Evolutionary conservation across 2,797 vertebrate genomes (phyloP), one percentile per base, ranked within the genome.

Genomic region (Cygnus olor): DNA sequence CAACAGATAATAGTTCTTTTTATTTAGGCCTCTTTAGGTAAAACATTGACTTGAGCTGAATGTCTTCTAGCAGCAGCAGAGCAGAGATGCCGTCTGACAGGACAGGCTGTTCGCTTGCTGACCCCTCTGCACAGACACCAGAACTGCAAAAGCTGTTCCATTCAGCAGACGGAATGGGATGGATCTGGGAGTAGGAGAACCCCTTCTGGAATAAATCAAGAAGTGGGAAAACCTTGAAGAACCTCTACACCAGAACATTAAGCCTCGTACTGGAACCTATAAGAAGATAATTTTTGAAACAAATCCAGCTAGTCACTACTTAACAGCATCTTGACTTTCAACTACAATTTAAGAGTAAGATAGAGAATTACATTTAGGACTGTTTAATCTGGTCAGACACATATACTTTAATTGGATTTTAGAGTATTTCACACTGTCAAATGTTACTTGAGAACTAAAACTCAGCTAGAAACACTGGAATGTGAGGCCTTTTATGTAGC

Each of bases 61-160:
- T 3, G 3, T 21, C 44, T 70, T 40, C 21, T 38, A 80, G n/a
- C 11, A 27, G 11, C 0, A 69, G 10, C 58, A 69, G 60, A 85
- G 32, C 20, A 77, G 21, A 86, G 36, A 32, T 11, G 5, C 6
- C 24, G 9, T 32, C 68, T 73, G 42, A 4, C 2, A 71, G 61
- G 12, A 30, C 7, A 6, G 1, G 5, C 28, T 17, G 30, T 34
- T 57, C 2, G 0, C 22, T 45, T 65, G 28, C 42, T 54, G n/a
- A 38, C 19, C 18, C 22, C 11, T 56, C 54, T 42, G 20, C 68
- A 24, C 5, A 45, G 49, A 28, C 8, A 18, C 2, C 2, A 25
- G n/a, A 58, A 57, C 6, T 25, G 22, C 47, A 78, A 82, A 76
- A 70, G 3, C 0, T 2, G 1, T 32, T 77, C 22, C 42, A 25